A percentile compares a stretch with the other conserved stretches of the same genome.
phyloP scores from a whole-genome alignment of 2,888 invertebrate species.

The Scaptomyza caliginosa region DNA sequence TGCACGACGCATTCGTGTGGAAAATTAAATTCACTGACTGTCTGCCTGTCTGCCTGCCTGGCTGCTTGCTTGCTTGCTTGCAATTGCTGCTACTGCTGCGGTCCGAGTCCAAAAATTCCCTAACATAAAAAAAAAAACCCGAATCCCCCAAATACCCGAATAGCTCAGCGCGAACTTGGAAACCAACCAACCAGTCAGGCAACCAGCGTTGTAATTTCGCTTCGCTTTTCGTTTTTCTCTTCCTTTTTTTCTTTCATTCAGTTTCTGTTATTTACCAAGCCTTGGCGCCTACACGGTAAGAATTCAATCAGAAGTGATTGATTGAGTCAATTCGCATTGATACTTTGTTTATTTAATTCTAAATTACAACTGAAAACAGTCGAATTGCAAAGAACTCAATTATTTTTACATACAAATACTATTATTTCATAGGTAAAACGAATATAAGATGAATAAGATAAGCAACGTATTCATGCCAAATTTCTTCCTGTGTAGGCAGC shows the following conservation, averaged over 20 bases:
- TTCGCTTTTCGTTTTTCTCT: neutral
- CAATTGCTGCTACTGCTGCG: slow-evolving; percentile 13
- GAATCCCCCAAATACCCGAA: neutral
- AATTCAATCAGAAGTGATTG: neutral
- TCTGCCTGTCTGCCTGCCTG: slow-evolving; percentile 20
- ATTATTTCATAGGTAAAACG: too few relatives aligned
- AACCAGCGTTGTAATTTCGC: neutral
- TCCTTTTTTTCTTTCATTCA: neutral
- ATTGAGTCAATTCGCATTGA: neutral
- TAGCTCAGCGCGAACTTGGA: neutral
- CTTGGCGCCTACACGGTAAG: slow-evolving; percentile 5
- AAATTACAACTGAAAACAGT: too few relatives aligned
- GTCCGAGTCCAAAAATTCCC: slow-evolving; percentile 5
- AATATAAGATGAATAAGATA: too few relatives aligned
- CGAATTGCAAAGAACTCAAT: too few relatives aligned
- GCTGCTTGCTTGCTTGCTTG: slow-evolving; percentile 18
- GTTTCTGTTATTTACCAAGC: slow-evolving; percentile 1
- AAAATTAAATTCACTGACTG: slow-evolving; percentile 75
- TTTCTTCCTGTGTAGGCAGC: neutral
- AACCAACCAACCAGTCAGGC: neutral
- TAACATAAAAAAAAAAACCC: neutral
- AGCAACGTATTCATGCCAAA: neutral
- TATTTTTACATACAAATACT: too few relatives aligned
- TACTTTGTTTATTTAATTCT: too few relatives aligned
- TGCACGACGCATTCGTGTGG: slow-evolving; percentile 67